Evolutionary conservation across 1,140 invertebrate genomes (phyloP).

Genomic region (Neodiprion virginianus): DNA sequence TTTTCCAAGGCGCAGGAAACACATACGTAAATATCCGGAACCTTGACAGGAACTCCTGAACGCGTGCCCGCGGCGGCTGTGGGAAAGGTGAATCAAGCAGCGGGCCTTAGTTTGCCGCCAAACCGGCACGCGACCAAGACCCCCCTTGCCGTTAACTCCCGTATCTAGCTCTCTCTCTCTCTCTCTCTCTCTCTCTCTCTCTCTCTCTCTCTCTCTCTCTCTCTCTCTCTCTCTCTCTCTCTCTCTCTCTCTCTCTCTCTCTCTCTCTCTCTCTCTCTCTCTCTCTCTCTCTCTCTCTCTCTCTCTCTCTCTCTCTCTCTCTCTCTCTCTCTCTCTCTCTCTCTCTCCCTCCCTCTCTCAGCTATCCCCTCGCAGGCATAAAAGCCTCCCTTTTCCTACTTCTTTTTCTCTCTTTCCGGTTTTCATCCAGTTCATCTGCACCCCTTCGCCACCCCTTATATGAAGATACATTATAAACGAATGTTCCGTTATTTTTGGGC

Average conservation of each 20-base stretch:
- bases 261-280: background rate
- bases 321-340: background rate
- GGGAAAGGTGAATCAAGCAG: slow-evolving; percentile 1
- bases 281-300: background rate
- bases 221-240: background rate
- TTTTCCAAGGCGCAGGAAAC: no score
- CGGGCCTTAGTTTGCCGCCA: background rate
- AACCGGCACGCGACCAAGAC: slow-evolving; percentile 3
- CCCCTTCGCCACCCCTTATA: no score
- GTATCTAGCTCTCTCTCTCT: background rate
- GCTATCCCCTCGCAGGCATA: background rate
- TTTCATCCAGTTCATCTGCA: no score
- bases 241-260: background rate
- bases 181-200: background rate
- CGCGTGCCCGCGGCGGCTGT: background rate
- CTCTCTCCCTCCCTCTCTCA: background rate
- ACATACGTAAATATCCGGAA: no score
- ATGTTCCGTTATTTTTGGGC: background rate
- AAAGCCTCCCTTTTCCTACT: background rate
- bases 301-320: background rate
- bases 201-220: background rate
- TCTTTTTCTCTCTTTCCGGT: no score
- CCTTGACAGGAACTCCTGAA: background rate
- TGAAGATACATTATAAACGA: no score
- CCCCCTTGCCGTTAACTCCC: background rate